A percentile compares a stretch with the other conserved stretches of the same genome.
Evolutionary conservation across 2,797 vertebrate genomes (phyloP).

Genomic region (Tamandua tetradactyla): DNA sequence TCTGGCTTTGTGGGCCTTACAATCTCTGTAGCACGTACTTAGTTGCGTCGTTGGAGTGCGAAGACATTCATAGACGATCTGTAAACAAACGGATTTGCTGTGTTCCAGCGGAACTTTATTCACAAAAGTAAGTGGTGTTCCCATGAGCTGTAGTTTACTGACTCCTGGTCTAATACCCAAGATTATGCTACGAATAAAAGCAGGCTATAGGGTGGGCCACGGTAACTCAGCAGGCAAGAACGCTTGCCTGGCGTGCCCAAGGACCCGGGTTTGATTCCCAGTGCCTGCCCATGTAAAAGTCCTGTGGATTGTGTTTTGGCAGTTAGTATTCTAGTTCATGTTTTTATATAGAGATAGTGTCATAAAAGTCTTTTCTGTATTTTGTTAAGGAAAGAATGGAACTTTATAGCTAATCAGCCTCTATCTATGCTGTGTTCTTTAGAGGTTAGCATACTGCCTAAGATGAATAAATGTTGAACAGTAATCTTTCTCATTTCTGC

Average conservation of each 20-base stretch:
- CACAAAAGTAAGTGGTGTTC: not conserved
- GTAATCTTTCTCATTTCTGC: slow-evolving; percentile 47
- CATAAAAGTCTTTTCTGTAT: not conserved
- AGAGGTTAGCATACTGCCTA: not conserved
- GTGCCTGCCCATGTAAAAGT: too few species aligned
- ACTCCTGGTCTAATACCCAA: not conserved
- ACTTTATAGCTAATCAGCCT: not conserved
- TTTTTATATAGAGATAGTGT: not conserved
- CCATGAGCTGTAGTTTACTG: not conserved
- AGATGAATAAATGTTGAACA: slow-evolving; percentile 69
- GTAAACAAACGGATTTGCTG: not conserved
- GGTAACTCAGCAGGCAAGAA: too few species aligned
- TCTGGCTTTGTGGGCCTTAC: not conserved
- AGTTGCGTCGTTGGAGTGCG: not conserved
- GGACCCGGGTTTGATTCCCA: too few species aligned
- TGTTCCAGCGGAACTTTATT: not conserved
- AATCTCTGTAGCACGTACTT: not conserved
- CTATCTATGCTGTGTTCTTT: not conserved
- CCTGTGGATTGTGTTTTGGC: slow-evolving; percentile 2
- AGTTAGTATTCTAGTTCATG: not conserved
- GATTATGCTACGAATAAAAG: not conserved
- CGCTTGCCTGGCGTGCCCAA: too few species aligned
- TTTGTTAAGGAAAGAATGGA: slow-evolving; percentile 39
- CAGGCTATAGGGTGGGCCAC: too few species aligned
- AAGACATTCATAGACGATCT: not conserved